phyloP scores from a whole-genome alignment of 2,888 invertebrate genomes.

The Stenotaenia linearis region DNA sequence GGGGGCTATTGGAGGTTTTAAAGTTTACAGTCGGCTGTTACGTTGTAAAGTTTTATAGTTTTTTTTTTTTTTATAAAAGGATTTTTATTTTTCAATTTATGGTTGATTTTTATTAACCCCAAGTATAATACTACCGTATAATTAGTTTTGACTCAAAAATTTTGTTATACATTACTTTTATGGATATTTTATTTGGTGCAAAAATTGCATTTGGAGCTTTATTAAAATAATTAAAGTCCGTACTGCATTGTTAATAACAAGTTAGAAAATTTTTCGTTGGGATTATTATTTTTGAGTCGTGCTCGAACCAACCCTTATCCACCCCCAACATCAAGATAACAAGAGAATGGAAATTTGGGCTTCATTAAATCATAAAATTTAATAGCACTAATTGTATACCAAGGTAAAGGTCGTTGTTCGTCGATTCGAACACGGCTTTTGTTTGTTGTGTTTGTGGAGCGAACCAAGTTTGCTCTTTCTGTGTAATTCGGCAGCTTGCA shows the following conservation, averaged over 20 bases:
- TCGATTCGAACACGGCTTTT: background rate
- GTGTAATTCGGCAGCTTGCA: background rate
- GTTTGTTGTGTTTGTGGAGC: background rate
- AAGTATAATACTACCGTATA: no score
- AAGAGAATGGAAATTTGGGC: constrained; percentile 2
- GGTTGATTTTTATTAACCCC: background rate
- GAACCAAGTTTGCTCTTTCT: background rate
- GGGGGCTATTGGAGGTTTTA: background rate
- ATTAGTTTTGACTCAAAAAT: no score
- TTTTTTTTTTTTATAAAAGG: background rate
- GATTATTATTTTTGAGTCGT: constrained; percentile 17
- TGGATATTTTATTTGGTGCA: background rate
- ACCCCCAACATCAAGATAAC: constrained; percentile 12
- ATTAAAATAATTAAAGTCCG: background rate
- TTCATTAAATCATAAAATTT: constrained; percentile 21
- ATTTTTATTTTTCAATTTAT: background rate
- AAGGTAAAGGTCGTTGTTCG: background rate
- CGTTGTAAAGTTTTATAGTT: background rate
- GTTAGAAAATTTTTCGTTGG: background rate
- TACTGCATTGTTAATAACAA: background rate
- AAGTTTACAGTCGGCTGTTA: background rate
- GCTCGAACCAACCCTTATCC: background rate
- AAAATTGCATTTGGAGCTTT: background rate
- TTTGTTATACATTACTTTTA: background rate
- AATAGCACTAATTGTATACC: constrained; percentile 4